A percentile compares a stretch with the other conserved stretches of the same genome.
Conservation (phyloP, 2,888 invertebrate genomes). For the Saturnia pavonia region DNA sequence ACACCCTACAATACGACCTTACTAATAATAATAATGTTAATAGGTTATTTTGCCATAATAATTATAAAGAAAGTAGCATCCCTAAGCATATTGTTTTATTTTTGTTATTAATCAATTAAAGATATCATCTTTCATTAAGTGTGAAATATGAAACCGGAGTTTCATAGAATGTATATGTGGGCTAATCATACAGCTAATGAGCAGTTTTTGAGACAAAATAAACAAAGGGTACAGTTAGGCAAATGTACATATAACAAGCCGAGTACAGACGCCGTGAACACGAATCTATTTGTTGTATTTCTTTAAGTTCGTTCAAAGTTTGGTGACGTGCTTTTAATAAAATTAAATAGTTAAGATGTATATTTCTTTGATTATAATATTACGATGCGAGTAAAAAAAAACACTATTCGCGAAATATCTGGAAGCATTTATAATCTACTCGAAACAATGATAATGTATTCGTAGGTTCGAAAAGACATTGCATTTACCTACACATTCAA, state of each 20-base stretch:
- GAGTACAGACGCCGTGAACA: background rate
- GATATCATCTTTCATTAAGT: background rate
- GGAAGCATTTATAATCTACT: too few relatives aligned
- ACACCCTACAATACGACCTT: too few relatives aligned
- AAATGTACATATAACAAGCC: background rate
- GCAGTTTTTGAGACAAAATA: background rate
- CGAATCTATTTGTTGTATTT: background rate
- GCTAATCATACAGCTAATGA: background rate
- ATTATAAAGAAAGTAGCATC: background rate
- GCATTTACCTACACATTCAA: too few relatives aligned
- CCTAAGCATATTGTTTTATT: background rate
- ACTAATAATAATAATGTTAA: too few relatives aligned
- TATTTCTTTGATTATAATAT: too few relatives aligned
- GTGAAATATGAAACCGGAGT: background rate
- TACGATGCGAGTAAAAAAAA: too few relatives aligned
- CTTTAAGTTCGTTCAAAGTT: background rate
- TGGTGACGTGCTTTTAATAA: background rate
- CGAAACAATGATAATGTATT: too few relatives aligned
- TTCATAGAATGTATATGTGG: background rate
- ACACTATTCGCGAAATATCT: too few relatives aligned
- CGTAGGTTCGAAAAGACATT: too few relatives aligned
- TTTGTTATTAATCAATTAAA: background rate
- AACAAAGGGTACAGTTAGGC: slow-evolving; percentile 9
- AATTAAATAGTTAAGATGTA: too few relatives aligned
- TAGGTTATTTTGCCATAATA: too few relatives aligned